A percentile compares a stretch with the other conserved stretches of the same genome.
Conservation (phyloP, 1,140 invertebrate species). For the Philaenus spumarius region DNA sequence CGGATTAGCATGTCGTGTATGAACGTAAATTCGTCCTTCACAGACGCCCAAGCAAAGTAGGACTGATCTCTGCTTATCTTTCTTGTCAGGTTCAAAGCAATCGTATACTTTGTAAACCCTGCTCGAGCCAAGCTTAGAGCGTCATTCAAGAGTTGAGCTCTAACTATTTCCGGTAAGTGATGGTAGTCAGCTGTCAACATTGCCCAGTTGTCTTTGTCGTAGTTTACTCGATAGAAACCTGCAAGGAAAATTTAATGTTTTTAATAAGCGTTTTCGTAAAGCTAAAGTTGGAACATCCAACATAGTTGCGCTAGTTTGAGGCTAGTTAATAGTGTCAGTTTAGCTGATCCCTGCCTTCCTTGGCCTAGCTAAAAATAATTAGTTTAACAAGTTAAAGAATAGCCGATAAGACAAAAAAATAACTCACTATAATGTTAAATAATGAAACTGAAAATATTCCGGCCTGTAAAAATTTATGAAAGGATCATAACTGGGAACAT, state of each 20-base stretch:
- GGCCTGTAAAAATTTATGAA: too few species aligned
- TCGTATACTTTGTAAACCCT: constrained; percentile 39
- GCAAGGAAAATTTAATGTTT: constrained; percentile 9
- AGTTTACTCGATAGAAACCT: constrained; percentile 51
- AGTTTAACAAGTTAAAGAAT: too few species aligned
- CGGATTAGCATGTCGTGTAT: constrained; percentile 35
- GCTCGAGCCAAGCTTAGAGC: constrained; percentile 47
- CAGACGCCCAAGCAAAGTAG: constrained; percentile 48
- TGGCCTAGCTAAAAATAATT: background rate
- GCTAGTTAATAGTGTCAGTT: background rate
- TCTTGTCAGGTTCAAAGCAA: constrained; percentile 42
- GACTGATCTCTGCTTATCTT: constrained; percentile 46
- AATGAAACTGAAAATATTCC: too few species aligned
- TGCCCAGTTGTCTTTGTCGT: constrained; percentile 46
- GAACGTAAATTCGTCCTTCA: constrained; percentile 33
- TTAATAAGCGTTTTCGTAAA: background rate
- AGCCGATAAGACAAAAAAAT: too few species aligned
- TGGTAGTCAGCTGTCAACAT: constrained; percentile 40
- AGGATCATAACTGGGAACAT: too few species aligned
- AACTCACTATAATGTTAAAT: too few species aligned
- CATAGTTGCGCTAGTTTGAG: background rate
- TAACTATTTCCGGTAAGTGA: constrained; percentile 41
- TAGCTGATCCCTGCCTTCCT: background rate
- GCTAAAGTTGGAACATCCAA: background rate
- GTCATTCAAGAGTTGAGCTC: constrained; percentile 56